phyloP scores from a whole-genome alignment of 2,888 invertebrate genomes.

The Ellobium chinense region DNA sequence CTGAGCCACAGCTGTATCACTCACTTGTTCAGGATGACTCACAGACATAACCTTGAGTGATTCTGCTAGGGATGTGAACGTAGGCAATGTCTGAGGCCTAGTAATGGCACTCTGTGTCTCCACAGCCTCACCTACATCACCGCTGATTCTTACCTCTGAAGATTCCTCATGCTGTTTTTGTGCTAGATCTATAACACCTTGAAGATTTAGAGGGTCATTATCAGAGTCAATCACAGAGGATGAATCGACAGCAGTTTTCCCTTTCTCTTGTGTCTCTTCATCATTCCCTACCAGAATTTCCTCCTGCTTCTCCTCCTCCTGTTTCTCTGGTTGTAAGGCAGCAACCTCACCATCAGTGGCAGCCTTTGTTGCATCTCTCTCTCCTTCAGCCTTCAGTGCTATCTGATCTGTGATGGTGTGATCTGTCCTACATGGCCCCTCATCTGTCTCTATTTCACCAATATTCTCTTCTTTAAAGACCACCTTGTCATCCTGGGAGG shows the following conservation, averaged over 20 bases:
- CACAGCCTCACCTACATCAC: neutral
- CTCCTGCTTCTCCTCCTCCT: neutral
- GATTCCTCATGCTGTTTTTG: too few species aligned
- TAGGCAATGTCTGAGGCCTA: conserved; percentile 25
- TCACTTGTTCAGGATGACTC: neutral
- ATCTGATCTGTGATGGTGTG: too few species aligned
- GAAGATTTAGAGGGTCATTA: too few species aligned
- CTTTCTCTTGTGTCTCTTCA: neutral
- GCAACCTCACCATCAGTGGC: too few species aligned
- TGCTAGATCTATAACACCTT: too few species aligned
- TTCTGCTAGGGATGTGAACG: neutral
- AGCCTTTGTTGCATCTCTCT: too few species aligned
- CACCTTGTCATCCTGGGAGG: neutral
- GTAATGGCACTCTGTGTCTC: neutral
- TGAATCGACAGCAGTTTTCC: too few species aligned
- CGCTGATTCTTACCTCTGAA: too few species aligned
- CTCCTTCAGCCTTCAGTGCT: too few species aligned
- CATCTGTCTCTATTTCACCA: too few species aligned
- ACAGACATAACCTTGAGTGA: neutral
- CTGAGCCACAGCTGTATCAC: neutral
- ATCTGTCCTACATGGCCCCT: too few species aligned
- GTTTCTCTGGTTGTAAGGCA: neutral
- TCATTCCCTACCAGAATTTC: neutral
- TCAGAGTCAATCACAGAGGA: too few species aligned
- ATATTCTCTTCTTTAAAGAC: conserved; percentile 3